A percentile compares a stretch with the other conserved stretches of the same genome.
Evolutionary conservation across 2,888 invertebrate genomes (phyloP).

Genomic region (Gymnosoma rotundatum): DNA sequence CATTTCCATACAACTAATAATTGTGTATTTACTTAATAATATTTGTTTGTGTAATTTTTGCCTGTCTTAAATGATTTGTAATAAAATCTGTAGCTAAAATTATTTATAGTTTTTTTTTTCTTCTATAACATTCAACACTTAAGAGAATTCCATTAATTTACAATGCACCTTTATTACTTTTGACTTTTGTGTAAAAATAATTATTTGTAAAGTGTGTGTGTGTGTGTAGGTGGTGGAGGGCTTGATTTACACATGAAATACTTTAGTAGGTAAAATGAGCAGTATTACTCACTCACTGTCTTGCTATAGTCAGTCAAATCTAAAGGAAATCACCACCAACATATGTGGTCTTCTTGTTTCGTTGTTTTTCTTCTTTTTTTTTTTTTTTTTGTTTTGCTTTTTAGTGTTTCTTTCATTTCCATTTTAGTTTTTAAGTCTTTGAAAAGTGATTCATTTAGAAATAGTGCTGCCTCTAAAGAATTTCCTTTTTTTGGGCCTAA

Average conservation of each 20-base stretch:
- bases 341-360: constrained; percentile 60
- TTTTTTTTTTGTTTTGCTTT: neutral
- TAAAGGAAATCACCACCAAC: constrained; percentile 54
- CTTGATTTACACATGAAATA: constrained; percentile 27
- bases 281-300: neutral
- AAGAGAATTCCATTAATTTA: constrained; percentile 40
- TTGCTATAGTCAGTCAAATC: too few relatives aligned
- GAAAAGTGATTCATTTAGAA: constrained; percentile 66
- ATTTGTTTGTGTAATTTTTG: constrained; percentile 34
- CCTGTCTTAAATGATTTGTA: constrained; percentile 56
- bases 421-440: constrained; percentile 32
- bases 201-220: constrained; percentile 29
- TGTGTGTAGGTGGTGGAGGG: constrained; percentile 44
- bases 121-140: constrained; percentile 58
- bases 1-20: constrained; percentile 62
- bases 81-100: constrained; percentile 45
- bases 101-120: constrained; percentile 58
- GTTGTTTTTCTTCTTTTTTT: neutral
- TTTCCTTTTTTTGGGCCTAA: constrained; percentile 17
- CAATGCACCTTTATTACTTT: constrained; percentile 65
- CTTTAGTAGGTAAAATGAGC: neutral
- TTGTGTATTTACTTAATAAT: constrained; percentile 1
- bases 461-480: constrained; percentile 28
- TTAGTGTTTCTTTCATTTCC: constrained; percentile 17
- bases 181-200: constrained; percentile 53